phyloP scores from a whole-genome alignment of 2,113 vertebrate species.

The Nannospalax galili region DNA sequence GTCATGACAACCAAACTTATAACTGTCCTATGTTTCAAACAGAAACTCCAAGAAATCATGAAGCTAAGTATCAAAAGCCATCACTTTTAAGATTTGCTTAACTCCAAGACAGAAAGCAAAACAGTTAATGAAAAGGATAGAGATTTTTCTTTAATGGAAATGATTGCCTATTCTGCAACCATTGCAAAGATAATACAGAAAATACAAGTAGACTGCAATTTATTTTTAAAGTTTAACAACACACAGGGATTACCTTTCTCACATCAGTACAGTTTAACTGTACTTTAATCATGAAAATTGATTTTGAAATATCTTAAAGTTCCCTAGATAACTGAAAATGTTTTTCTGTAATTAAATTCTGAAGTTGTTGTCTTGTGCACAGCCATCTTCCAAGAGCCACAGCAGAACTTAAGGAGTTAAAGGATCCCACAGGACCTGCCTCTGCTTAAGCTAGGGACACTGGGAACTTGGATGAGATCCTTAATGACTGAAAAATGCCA shows the following conservation, averaged over 20 bases:
- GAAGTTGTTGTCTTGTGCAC: neutral
- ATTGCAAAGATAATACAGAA: slow-evolving; percentile 39
- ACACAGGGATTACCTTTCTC: neutral
- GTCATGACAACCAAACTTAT: neutral
- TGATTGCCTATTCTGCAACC: neutral
- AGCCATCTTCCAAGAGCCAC: neutral
- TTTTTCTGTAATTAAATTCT: neutral
- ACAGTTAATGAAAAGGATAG: neutral
- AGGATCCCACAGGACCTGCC: neutral
- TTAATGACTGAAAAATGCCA: neutral
- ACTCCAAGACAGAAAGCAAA: neutral
- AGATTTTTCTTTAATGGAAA: neutral
- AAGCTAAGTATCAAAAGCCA: neutral
- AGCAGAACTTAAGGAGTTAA: neutral
- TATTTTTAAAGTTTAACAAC: neutral
- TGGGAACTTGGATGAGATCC: neutral
- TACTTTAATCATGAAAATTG: slow-evolving; percentile 5
- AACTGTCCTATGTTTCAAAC: neutral
- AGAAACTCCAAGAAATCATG: neutral
- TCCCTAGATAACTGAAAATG: neutral
- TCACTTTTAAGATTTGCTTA: neutral
- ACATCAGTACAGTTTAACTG: neutral
- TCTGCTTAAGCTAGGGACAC: neutral
- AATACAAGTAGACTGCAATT: neutral
- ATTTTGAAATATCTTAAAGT: slow-evolving; percentile 35